phyloP scores from a whole-genome alignment of 2,888 invertebrate species.

The Amiota minor region DNA sequence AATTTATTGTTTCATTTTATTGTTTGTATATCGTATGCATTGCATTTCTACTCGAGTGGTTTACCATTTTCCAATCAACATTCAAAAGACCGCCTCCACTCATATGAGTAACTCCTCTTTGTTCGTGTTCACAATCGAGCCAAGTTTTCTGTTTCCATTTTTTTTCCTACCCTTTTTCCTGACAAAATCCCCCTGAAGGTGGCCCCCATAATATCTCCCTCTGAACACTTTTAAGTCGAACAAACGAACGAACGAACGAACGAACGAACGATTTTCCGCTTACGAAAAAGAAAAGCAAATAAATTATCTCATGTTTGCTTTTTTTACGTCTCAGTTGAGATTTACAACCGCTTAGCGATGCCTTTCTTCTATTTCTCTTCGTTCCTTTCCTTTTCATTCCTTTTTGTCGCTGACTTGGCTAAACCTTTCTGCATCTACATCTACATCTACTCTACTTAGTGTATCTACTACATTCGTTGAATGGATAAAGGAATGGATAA shows the following conservation, averaged over 20 bases:
- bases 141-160: not conserved
- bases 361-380: not conserved
- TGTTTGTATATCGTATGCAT: not conserved
- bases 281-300: slow-evolving; percentile 28
- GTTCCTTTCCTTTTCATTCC: too few species aligned
- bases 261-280: slow-evolving; percentile 27
- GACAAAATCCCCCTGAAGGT: too few species aligned
- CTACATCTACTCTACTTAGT: too few species aligned
- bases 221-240: not conserved
- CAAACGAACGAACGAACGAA: slow-evolving; percentile 18
- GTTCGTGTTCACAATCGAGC: not conserved
- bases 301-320: slow-evolving; percentile 31
- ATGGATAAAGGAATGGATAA: not conserved
- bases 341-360: slow-evolving; percentile 28
- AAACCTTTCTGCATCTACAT: not conserved
- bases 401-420: slow-evolving; percentile 7
- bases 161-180: not conserved
- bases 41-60: not conserved
- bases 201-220: too few species aligned
- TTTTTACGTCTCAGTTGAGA: slow-evolving; percentile 30
- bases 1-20: slow-evolving; percentile 11
- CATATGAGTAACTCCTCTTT: not conserved
- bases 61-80: not conserved
- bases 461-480: too few species aligned
- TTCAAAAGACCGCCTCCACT: not conserved